These are phyloP conservation scores for Melinopterus prodromus DNA, from an alignment of 2,888 invertebrate species.

Conservation along the genomic window DNA sequence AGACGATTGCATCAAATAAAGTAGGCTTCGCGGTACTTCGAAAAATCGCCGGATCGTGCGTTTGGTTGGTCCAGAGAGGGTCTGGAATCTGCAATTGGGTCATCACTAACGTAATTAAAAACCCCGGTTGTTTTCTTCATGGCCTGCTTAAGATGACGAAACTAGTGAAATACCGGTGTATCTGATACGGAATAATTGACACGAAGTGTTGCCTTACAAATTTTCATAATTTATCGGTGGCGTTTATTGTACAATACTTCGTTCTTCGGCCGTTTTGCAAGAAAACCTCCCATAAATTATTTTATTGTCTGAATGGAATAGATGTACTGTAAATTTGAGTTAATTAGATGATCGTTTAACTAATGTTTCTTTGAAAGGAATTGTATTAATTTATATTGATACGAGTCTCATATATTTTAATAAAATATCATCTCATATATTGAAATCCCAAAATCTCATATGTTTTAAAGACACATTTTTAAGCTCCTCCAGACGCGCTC, in stretches of 20 bases:
- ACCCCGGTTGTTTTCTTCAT: not conserved
- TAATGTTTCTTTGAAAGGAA: too few species aligned
- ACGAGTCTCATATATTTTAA: too few species aligned
- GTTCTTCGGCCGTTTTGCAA: not conserved
- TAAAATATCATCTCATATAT: too few species aligned
- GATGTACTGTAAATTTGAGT: not conserved
- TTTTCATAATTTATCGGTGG: slow-evolving; percentile 4
- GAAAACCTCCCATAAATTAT: not conserved
- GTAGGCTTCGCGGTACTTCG: slow-evolving; percentile 4
- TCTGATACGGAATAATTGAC: slow-evolving; percentile 4
- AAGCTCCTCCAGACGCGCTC: too few species aligned
- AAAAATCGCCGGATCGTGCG: not conserved
- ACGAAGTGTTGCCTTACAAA: slow-evolving; percentile 4
- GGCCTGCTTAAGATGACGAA: not conserved
- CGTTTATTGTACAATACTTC: not conserved
- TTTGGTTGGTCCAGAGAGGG: not conserved
- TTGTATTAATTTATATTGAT: too few species aligned
- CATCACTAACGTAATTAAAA: not conserved
- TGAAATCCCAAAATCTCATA: too few species aligned
- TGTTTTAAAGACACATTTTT: too few species aligned
- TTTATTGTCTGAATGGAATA: not conserved
- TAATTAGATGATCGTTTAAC: not conserved
- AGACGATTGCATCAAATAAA: not conserved
- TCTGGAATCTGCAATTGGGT: not conserved
- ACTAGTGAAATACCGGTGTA: not conserved